Percentiles rank a stretch among this genome's conserved stretches.
These are phyloP conservation scores for Xestobium rufovillosum DNA, from an alignment of 2,888 invertebrate genomes.

Conservation along the genomic window DNA sequence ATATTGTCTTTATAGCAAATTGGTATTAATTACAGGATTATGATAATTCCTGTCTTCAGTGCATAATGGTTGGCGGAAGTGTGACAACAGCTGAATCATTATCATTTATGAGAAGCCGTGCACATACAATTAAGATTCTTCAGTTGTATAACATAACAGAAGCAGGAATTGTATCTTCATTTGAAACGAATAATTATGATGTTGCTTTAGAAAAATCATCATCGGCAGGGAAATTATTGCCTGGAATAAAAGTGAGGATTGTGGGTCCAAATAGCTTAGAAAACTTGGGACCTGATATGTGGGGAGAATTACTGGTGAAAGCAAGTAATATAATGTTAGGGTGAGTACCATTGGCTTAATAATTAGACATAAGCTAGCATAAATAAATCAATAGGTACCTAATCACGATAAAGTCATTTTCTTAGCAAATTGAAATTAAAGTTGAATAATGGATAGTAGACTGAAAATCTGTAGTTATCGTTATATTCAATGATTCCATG, in stretches of 20 bases:
- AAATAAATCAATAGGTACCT: too few species aligned
- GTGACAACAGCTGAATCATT: conserved; percentile 27
- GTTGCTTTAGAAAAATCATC: conserved; percentile 23
- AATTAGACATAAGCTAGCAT: too few species aligned
- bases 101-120: conserved; percentile 21
- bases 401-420: too few species aligned
- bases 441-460: too few species aligned
- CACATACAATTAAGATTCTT: conserved; percentile 29
- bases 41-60: conserved; percentile 31
- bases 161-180: conserved; percentile 29
- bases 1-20: too few species aligned
- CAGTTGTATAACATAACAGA: conserved; percentile 32
- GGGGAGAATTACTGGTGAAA: conserved; percentile 32
- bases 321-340: conserved; percentile 34
- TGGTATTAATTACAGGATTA: conserved; percentile 29
- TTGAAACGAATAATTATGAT: conserved; percentile 21
- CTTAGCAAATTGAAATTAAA: too few species aligned
- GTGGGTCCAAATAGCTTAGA: conserved; percentile 28
- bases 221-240: conserved; percentile 29
- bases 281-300: conserved; percentile 24
- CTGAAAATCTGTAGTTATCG: too few species aligned
- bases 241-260: conserved; percentile 29
- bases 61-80: conserved; percentile 29
- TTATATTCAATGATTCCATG: too few species aligned
- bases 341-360: conserved; percentile 26